phyloP scores from a whole-genome alignment of 2,113 vertebrate genomes.

The Semicossyphus pulcher region DNA sequence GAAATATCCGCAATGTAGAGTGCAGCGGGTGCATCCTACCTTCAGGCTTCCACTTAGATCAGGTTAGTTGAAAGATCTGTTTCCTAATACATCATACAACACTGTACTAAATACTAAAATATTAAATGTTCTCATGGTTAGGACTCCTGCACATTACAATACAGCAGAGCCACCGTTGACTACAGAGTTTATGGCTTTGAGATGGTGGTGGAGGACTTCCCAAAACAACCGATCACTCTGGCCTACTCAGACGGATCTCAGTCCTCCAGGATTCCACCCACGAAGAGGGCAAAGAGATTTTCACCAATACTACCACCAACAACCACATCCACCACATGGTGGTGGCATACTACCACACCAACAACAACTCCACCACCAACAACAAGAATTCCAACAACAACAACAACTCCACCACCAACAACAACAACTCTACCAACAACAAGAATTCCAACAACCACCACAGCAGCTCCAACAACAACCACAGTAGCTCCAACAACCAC shows the following conservation, averaged over 20 bases:
- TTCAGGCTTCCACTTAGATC: conserved; percentile 61
- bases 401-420: no score
- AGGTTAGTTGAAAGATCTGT: conserved; percentile 48
- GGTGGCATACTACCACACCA: neutral
- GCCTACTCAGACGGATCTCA: conserved; percentile 52
- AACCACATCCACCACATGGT: neutral
- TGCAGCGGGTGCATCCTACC: conserved; percentile 48
- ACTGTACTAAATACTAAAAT: neutral
- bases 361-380: no score
- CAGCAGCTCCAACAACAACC: neutral
- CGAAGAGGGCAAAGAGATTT: neutral
- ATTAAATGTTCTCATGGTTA: conserved; percentile 10
- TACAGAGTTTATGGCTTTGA: conserved; percentile 30
- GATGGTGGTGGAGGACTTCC: conserved; percentile 72
- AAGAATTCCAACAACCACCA: no score
- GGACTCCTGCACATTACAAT: conserved; percentile 59
- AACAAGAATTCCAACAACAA: no score
- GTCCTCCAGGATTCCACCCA: conserved; percentile 26
- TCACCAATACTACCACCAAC: no score
- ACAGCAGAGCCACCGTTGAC: neutral
- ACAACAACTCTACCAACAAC: no score
- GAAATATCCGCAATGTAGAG: neutral
- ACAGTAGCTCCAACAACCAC: no score
- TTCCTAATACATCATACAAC: neutral
- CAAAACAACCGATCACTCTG: conserved; percentile 41